Conservation (phyloP, 2,797 vertebrate genomes). For the Phoeniculus purpureus region DNA sequence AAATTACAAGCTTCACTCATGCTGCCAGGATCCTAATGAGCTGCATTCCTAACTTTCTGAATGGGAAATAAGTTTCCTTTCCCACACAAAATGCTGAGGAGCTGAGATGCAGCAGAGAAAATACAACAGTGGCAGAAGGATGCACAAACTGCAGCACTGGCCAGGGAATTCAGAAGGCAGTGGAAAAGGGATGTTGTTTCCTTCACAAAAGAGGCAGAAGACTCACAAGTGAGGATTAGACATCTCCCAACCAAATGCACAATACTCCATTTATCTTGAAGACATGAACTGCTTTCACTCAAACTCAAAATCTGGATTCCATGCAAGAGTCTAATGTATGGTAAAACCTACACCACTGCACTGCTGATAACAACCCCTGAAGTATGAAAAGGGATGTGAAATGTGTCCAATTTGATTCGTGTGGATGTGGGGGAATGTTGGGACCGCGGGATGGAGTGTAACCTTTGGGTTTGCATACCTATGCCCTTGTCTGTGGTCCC, state of each 20-base stretch:
- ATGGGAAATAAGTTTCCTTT: neutral
- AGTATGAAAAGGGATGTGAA: too few relatives aligned
- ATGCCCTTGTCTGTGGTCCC: too few relatives aligned
- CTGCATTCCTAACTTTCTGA: conserved; percentile 8
- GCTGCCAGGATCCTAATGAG: conserved; percentile 38
- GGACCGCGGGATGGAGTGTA: too few relatives aligned
- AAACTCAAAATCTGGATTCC: neutral
- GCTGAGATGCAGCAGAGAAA: neutral
- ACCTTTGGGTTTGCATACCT: too few relatives aligned
- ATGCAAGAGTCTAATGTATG: neutral
- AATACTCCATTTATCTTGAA: conserved; percentile 7
- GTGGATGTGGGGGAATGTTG: too few relatives aligned
- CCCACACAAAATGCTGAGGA: neutral
- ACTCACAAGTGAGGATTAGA: neutral
- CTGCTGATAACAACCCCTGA: neutral
- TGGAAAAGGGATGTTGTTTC: neutral
- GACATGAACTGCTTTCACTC: neutral
- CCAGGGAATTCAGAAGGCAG: neutral
- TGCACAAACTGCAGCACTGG: neutral
- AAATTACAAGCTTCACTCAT: neutral
- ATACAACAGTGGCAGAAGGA: neutral
- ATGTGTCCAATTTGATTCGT: too few relatives aligned
- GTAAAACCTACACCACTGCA: neutral
- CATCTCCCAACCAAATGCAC: neutral
- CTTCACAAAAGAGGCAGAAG: neutral